Conservation (phyloP, 2,888 invertebrate genomes). For the Cremastinae sp. region DNA sequence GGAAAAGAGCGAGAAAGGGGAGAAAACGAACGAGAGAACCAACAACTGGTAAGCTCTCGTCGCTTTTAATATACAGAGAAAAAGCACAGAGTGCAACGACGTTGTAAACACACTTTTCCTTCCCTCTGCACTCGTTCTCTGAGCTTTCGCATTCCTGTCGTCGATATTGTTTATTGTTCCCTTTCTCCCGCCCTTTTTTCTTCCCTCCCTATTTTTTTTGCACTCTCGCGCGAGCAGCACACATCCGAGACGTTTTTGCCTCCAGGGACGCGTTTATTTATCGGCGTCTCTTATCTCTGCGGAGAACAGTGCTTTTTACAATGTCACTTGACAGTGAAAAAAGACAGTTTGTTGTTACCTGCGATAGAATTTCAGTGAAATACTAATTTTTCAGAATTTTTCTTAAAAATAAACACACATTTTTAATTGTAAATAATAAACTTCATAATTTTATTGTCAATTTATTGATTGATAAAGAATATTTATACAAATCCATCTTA, state of each 20-base stretch:
- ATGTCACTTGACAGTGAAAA: background rate
- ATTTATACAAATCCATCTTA: no score
- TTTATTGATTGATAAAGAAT: no score
- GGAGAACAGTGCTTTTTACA: constrained; percentile 4
- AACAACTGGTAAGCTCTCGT: constrained; percentile 34
- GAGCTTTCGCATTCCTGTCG: constrained; percentile 39
- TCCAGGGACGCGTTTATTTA: constrained; percentile 43
- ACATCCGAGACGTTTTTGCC: constrained; percentile 29
- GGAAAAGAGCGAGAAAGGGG: background rate
- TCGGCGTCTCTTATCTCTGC: constrained; percentile 33
- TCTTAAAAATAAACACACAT: no score
- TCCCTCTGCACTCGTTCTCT: constrained; percentile 38
- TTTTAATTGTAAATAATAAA: no score
- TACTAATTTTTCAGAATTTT: no score
- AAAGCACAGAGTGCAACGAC: constrained; percentile 64
- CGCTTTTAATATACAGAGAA: constrained; percentile 54
- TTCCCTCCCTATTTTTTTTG: background rate
- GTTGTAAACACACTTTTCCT: constrained; percentile 68
- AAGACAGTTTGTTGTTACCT: no score
- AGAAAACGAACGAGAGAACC: constrained; percentile 31
- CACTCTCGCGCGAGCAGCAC: background rate
- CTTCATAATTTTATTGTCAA: no score
- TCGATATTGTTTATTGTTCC: constrained; percentile 44
- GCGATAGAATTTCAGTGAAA: no score
- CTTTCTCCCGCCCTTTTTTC: constrained; percentile 1